These are phyloP conservation scores for Rhynchomys soricoides DNA, from an alignment of 2,113 vertebrate species.

Conservation along the genomic window DNA sequence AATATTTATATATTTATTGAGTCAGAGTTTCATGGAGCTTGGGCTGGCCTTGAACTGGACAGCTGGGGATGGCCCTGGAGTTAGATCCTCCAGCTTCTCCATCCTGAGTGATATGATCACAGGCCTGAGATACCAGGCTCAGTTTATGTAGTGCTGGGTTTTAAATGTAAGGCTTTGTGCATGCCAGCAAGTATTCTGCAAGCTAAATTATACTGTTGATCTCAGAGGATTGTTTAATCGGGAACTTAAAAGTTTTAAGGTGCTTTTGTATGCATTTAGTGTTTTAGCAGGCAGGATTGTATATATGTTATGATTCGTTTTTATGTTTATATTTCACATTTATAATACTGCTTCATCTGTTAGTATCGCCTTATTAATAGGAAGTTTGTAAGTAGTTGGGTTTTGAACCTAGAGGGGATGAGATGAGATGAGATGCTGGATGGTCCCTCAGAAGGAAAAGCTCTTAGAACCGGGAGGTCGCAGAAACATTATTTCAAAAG, in stretches of 20 bases:
- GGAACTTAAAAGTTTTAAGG: neutral
- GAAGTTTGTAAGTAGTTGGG: neutral
- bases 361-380: neutral
- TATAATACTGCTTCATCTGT: neutral
- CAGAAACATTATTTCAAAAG: neutral
- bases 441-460: neutral
- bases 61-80: neutral
- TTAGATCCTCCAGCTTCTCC: neutral
- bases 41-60: neutral
- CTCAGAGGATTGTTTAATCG: neutral
- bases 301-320: neutral
- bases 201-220: neutral
- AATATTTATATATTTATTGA: neutral
- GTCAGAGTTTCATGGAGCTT: neutral
- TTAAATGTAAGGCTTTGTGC: neutral
- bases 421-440: neutral
- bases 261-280: neutral
- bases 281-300: neutral
- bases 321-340: neutral
- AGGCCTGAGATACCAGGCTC: neutral
- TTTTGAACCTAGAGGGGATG: neutral
- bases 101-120: neutral
- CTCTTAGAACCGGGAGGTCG: neutral
- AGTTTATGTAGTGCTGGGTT: neutral
- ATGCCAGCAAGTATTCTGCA: neutral